Conservation (phyloP, 2,888 invertebrate genomes). For the Caradrina clavipalpis region DNA sequence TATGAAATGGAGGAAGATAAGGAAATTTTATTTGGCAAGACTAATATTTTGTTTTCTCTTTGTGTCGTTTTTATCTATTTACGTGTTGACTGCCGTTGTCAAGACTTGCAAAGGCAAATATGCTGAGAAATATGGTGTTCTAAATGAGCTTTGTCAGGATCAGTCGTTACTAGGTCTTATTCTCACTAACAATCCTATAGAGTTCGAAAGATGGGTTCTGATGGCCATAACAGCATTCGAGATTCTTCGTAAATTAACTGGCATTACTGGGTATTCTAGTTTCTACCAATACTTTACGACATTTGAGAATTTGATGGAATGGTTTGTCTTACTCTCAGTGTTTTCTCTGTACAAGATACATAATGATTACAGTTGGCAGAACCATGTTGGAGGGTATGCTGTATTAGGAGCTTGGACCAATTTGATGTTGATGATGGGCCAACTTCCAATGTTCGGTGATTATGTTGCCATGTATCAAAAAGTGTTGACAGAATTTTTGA, state of each 20-base stretch:
- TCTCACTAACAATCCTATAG: conserved; percentile 94
- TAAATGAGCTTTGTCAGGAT: conserved; percentile 93
- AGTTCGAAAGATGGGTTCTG: conserved; percentile 95
- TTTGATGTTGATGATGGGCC: conserved; percentile 97
- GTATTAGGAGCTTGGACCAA: conserved; percentile 97
- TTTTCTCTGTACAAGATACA: conserved; percentile 95
- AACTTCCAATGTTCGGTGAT: conserved; percentile 96
- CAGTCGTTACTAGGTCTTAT: conserved; percentile 94
- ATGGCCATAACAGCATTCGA: conserved; percentile 95
- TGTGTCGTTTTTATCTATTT: conserved; percentile 94
- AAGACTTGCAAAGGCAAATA: conserved; percentile 91
- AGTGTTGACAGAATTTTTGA: conserved; percentile 96
- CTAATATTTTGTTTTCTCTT: conserved; percentile 95
- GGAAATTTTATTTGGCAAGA: conserved; percentile 96
- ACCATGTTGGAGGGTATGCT: conserved; percentile 96
- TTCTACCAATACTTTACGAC: conserved; percentile 95
- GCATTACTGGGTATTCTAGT: conserved; percentile 95
- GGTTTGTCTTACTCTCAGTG: conserved; percentile 96
- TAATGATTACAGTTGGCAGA: conserved; percentile 95
- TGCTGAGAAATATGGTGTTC: conserved; percentile 88
- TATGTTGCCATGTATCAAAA: conserved; percentile 98
- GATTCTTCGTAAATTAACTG: conserved; percentile 94
- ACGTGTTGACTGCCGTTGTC: conserved; percentile 95
- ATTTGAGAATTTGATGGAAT: conserved; percentile 96
- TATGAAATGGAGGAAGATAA: conserved; percentile 97